Evolutionary conservation across 2,113 vertebrate species (phyloP).

Genomic region (Sceloporus tristichus): DNA sequence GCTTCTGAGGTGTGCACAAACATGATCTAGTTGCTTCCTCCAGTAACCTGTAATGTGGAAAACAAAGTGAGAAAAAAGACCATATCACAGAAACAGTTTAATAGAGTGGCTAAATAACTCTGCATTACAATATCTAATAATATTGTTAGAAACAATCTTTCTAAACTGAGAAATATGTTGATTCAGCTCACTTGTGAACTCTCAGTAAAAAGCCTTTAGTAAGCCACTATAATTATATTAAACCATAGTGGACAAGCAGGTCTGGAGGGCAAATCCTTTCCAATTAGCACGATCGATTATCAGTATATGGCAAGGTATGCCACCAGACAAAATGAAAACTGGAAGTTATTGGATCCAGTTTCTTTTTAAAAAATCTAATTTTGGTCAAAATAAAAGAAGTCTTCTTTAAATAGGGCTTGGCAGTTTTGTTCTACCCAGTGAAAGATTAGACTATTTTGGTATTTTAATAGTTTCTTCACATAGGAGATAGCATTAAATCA

Average conservation of each 20-base stretch:
- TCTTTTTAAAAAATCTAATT: too few relatives aligned
- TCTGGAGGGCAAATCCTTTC: too few relatives aligned
- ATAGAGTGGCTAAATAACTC: not conserved
- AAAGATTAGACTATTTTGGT: not conserved
- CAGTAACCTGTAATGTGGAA: conserved; percentile 87
- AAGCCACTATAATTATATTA: not conserved
- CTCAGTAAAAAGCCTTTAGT: not conserved
- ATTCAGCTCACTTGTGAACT: not conserved
- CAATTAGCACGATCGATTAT: too few relatives aligned
- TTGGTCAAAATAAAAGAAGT: not conserved
- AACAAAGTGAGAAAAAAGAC: conserved; percentile 28
- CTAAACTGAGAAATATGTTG: not conserved
- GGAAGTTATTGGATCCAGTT: too few relatives aligned
- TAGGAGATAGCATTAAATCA: not conserved
- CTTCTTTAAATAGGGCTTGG: not conserved
- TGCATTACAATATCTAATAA: not conserved
- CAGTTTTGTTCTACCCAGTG: not conserved
- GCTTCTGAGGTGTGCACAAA: conserved; percentile 91
- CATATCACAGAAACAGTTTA: not conserved
- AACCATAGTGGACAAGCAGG: too few relatives aligned
- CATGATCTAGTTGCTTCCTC: conserved; percentile 95
- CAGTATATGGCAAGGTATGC: too few relatives aligned
- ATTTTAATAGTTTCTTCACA: not conserved
- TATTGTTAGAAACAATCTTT: not conserved
- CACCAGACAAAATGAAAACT: too few relatives aligned